phyloP scores from a whole-genome alignment of 2,888 invertebrate genomes.

The Thelaira solivaga region DNA sequence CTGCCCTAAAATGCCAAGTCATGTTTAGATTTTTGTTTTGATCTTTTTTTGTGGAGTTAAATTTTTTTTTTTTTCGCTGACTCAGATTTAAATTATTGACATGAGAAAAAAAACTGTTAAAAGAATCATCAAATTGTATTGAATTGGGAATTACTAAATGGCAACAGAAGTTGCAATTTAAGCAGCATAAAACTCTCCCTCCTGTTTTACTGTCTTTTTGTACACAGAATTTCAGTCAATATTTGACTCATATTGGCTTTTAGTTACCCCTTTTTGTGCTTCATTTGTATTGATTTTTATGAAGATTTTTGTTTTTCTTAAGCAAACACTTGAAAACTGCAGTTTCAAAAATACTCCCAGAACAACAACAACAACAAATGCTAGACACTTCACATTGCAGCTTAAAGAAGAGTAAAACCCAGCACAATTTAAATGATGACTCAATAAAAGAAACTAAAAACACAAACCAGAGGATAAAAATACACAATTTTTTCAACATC shows the following conservation, averaged over 20 bases:
- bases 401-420: constrained; percentile 16
- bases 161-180: too few relatives aligned
- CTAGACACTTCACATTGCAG: constrained; percentile 30
- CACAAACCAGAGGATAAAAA: too few relatives aligned
- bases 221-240: not conserved
- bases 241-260: constrained; percentile 30
- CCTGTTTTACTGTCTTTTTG: constrained; percentile 18
- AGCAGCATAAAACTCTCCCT: too few relatives aligned
- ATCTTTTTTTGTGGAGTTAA: not conserved
- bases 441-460: too few relatives aligned
- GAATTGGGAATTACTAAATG: too few relatives aligned
- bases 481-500: not conserved
- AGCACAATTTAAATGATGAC: constrained; percentile 44
- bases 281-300: constrained; percentile 43
- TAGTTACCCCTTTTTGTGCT: constrained; percentile 19
- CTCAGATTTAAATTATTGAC: constrained; percentile 51
- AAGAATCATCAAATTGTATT: too few relatives aligned
- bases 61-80: constrained; percentile 47
- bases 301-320: constrained; percentile 41
- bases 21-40: constrained; percentile 44
- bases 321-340: constrained; percentile 59
- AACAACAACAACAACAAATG: constrained; percentile 16
- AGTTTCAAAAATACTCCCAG: constrained; percentile 50
- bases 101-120: too few relatives aligned
- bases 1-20: constrained; percentile 25